These are phyloP conservation scores for Euwallacea similis DNA, from an alignment of 1,140 invertebrate species.

Conservation along the genomic window DNA sequence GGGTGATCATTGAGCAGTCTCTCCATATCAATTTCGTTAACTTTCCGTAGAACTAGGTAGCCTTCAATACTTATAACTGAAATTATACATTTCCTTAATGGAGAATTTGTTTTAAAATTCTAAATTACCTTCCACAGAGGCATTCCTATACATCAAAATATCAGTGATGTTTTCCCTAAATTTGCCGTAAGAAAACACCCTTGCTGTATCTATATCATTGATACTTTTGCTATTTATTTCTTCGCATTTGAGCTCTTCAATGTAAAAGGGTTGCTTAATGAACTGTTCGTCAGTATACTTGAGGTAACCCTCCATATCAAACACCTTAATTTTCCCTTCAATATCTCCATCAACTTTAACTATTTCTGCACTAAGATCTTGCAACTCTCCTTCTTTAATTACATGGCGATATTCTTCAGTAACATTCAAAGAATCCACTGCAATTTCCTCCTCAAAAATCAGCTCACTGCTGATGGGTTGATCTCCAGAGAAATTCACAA, in stretches of 20 bases:
- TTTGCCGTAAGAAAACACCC: conserved; percentile 28
- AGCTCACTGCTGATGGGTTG: conserved; percentile 46
- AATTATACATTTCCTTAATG: conserved; percentile 26
- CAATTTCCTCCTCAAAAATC: conserved; percentile 47
- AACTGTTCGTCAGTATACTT: background rate
- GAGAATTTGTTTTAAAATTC: background rate
- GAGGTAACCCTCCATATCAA: conserved; percentile 42
- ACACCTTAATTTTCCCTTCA: conserved; percentile 38
- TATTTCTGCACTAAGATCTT: conserved; percentile 36
- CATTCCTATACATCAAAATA: conserved; percentile 28
- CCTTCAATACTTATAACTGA: conserved; percentile 37
- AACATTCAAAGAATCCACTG: conserved; percentile 42
- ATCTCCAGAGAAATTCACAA: conserved; percentile 50
- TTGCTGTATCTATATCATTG: conserved; percentile 24
- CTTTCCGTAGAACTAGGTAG: conserved; percentile 33
- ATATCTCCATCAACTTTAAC: conserved; percentile 44
- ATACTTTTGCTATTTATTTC: conserved; percentile 18
- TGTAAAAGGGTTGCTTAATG: conserved; percentile 36
- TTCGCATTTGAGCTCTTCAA: conserved; percentile 23
- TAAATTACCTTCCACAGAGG: conserved; percentile 41
- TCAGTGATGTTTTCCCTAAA: conserved; percentile 34
- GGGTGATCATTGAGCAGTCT: conserved; percentile 22
- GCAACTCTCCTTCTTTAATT: conserved; percentile 31
- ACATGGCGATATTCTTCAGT: conserved; percentile 41
- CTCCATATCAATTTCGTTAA: conserved; percentile 40